Percentiles rank a stretch among this genome's conserved stretches.
Evolutionary conservation across 2,113 vertebrate species (phyloP).

Genomic region (Carassius gibelio): DNA sequence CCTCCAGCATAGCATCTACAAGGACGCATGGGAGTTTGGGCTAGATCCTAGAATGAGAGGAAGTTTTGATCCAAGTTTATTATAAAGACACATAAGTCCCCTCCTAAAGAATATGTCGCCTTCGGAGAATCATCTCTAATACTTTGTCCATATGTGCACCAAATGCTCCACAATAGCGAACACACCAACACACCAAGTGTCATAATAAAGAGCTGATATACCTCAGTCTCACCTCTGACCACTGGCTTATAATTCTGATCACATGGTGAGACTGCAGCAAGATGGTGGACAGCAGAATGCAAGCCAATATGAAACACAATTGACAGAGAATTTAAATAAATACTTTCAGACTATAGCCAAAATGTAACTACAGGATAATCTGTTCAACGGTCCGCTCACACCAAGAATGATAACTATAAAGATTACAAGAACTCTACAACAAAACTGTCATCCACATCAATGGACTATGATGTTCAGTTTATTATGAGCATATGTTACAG

Average conservation of each 20-base stretch:
- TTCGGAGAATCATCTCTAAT: constrained; percentile 16
- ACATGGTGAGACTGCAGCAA: constrained; percentile 29
- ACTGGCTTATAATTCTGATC: constrained; percentile 21
- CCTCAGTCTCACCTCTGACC: constrained; percentile 19
- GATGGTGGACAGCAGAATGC: background rate
- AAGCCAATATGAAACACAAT: constrained; percentile 7
- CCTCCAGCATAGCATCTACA: constrained; percentile 5
- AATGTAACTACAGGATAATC: background rate
- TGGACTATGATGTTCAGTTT: background rate
- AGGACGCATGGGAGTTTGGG: constrained; percentile 12
- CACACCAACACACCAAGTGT: background rate
- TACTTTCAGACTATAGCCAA: background rate
- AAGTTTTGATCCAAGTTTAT: constrained; percentile 6
- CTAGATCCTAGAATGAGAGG: constrained; percentile 9
- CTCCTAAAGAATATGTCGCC: background rate
- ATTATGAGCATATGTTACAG: background rate
- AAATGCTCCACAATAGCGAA: constrained; percentile 40
- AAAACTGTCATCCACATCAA: background rate
- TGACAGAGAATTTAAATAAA: background rate
- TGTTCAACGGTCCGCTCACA: too few species aligned
- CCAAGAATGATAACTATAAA: background rate
- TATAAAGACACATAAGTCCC: constrained; percentile 19
- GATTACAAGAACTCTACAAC: background rate
- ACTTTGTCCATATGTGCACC: constrained; percentile 39
- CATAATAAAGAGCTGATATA: background rate